A percentile compares a stretch with the other conserved stretches of the same genome.
These are phyloP conservation scores for Larimichthys crocea DNA, from an alignment of 2,113 vertebrate species.

Conservation along the genomic window DNA sequence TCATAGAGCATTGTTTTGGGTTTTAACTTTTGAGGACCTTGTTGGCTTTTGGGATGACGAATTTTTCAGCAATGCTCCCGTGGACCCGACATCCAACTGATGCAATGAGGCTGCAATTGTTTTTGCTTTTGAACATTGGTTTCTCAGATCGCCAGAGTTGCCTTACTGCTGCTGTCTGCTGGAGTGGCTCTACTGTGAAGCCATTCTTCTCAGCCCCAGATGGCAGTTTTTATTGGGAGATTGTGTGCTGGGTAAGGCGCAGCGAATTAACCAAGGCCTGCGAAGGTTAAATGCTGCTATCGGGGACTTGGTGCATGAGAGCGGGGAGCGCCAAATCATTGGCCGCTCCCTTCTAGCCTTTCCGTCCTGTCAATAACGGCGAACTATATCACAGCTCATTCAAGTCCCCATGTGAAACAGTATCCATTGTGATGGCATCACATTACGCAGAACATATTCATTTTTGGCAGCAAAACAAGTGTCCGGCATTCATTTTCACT, in stretches of 20 bases:
- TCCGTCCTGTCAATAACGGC: conserved; percentile 38
- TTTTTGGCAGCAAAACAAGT: conserved; percentile 24
- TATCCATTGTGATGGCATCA: conserved; percentile 28
- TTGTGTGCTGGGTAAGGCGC: conserved; percentile 39
- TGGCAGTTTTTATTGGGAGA: conserved; percentile 50
- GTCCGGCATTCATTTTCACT: conserved; percentile 30
- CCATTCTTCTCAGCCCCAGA: conserved; percentile 47
- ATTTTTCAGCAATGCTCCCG: conserved; percentile 74
- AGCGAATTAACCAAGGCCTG: conserved; percentile 62
- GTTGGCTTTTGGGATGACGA: conserved; percentile 78
- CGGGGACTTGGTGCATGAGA: conserved; percentile 44
- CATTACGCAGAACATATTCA: conserved; percentile 34
- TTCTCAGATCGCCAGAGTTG: conserved; percentile 66
- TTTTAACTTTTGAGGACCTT: conserved; percentile 79
- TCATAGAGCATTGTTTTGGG: conserved; percentile 72
- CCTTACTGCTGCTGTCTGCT: conserved; percentile 39
- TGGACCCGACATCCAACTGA: conserved; percentile 74
- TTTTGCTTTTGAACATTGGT: conserved; percentile 71
- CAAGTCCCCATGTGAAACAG: conserved; percentile 33
- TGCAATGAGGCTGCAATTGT: conserved; percentile 80
- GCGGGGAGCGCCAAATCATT: conserved; percentile 35
- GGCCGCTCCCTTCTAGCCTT: conserved; percentile 26
- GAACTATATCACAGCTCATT: conserved; percentile 52
- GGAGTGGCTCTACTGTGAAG: conserved; percentile 37
- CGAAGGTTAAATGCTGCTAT: conserved; percentile 71